Conservation (phyloP, 1,140 invertebrate species). For the Tenebrio molitor region DNA sequence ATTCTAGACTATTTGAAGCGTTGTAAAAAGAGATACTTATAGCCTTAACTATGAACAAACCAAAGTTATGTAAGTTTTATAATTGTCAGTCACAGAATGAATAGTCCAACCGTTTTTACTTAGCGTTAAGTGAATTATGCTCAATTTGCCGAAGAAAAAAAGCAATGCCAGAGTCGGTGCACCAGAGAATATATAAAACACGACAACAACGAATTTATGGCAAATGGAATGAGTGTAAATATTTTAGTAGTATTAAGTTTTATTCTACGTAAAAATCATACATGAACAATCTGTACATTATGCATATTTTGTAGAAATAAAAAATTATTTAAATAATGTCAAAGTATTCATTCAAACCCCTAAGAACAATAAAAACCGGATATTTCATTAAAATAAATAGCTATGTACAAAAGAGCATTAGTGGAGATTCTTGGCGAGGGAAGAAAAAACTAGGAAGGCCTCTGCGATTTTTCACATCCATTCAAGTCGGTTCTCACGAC, state of each 20-base stretch:
- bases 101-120: slow-evolving; percentile 33
- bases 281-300: slow-evolving; percentile 45
- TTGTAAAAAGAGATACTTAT: slow-evolving; percentile 25
- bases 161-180: neutral
- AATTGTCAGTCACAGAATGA: slow-evolving; percentile 21
- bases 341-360: slow-evolving; percentile 26
- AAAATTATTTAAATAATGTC: slow-evolving; percentile 46
- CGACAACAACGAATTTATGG: slow-evolving; percentile 37
- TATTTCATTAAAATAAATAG: slow-evolving; percentile 25
- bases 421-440: slow-evolving; percentile 15
- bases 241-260: slow-evolving; percentile 42
- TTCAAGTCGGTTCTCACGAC: slow-evolving; percentile 56
- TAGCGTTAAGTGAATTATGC: slow-evolving; percentile 31
- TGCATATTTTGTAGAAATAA: slow-evolving; percentile 49
- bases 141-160: slow-evolving; percentile 31
- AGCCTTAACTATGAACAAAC: slow-evolving; percentile 35
- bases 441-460: slow-evolving; percentile 38
- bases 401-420: slow-evolving; percentile 20
- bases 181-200: neutral
- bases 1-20: slow-evolving; percentile 13
- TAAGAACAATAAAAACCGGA: slow-evolving; percentile 19
- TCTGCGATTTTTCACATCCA: slow-evolving; percentile 51
- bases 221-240: slow-evolving; percentile 43
- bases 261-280: slow-evolving; percentile 47
- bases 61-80: slow-evolving; percentile 46